Evolutionary conservation across 1,140 invertebrate genomes (phyloP), one percentile per base, ranked within the genome.

Genomic region (Solen grandis): DNA sequence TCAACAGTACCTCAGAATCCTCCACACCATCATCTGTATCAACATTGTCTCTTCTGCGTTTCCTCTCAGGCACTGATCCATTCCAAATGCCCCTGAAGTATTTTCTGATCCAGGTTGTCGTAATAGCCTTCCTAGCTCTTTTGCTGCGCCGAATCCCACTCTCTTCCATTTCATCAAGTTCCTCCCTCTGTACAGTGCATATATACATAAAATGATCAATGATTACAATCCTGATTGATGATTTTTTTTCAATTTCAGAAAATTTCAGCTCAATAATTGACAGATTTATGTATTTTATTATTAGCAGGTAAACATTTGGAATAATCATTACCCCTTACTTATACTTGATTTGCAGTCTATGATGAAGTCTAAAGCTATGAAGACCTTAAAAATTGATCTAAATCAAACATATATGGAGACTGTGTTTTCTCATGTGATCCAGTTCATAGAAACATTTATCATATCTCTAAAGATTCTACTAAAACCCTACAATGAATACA

Each of bases 61-160:
- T 75, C 68, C 83, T n/a, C 55, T 77, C 25, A 65, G n/a, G 25
- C 35, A 41, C 31, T 78, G 59, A 68, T 81, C 73, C 41, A 46
- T 25, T 82, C 83, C 41, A 46, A 10, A 35, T 65, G 87, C 93
- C 41, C 8, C n/a, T 87, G 93, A 31, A 87, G 52, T 54, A 86
- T 50, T 41, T 84, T 87, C 46, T 88, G 82, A 75, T 88, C 85
- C 55, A 88, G 84, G 22, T 86, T 87, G 38, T 87, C 80, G 73
- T 86, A 91, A 93, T 91, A 59, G 93, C 91, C 87, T 93, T 94
- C 88, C 93, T 92, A 82, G 94, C 93, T 76, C 95, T 91, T 70
- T 93, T 94, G 84, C 94, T 94, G 54, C 94, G 92, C 22, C 94
- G 91, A 36, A 94, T 92, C 62, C 91, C 92, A 72, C 85, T 84